A percentile compares a stretch with the other conserved stretches of the same genome.
Evolutionary conservation across 2,888 invertebrate species (phyloP).

Genomic region (Xiphydria camelus): DNA sequence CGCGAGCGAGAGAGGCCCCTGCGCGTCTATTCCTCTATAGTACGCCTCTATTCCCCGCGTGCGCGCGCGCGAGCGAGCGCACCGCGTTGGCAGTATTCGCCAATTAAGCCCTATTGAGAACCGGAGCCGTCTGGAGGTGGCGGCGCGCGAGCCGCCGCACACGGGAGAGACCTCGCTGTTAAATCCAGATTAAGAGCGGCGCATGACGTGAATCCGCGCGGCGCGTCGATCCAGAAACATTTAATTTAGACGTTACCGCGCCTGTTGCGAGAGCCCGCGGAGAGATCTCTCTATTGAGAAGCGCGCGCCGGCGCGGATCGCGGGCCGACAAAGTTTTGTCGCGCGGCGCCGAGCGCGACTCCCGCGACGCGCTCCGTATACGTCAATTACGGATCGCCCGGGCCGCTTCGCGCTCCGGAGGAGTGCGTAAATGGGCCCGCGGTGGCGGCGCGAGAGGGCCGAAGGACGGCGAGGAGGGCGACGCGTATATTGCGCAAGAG

Average conservation of each 20-base stretch:
- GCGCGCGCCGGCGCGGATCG: constrained; percentile 24
- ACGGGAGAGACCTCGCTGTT: constrained; percentile 33
- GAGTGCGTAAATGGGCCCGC: too few relatives aligned
- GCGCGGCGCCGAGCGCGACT: background rate
- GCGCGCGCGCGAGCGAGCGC: too few relatives aligned
- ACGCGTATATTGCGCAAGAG: too few relatives aligned
- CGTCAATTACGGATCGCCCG: background rate
- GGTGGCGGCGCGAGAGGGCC: too few relatives aligned
- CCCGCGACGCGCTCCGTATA: background rate
- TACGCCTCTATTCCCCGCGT: too few relatives aligned
- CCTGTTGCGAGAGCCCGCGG: constrained; percentile 36
- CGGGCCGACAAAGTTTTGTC: constrained; percentile 11
- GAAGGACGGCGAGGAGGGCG: background rate
- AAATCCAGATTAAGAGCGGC: constrained; percentile 49
- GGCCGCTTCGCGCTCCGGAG: background rate
- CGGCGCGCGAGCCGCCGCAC: too few relatives aligned
- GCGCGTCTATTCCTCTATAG: too few relatives aligned
- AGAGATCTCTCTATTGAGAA: constrained; percentile 38
- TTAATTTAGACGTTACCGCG: constrained; percentile 50
- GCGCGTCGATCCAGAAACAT: constrained; percentile 48
- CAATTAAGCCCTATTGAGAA: constrained; percentile 45
- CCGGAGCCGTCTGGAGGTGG: constrained; percentile 26
- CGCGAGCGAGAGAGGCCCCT: too few relatives aligned
- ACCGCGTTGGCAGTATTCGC: constrained; percentile 31
- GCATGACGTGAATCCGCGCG: constrained; percentile 41